Conservation (phyloP, 2,113 vertebrate species). For the Okapia johnstoni region DNA sequence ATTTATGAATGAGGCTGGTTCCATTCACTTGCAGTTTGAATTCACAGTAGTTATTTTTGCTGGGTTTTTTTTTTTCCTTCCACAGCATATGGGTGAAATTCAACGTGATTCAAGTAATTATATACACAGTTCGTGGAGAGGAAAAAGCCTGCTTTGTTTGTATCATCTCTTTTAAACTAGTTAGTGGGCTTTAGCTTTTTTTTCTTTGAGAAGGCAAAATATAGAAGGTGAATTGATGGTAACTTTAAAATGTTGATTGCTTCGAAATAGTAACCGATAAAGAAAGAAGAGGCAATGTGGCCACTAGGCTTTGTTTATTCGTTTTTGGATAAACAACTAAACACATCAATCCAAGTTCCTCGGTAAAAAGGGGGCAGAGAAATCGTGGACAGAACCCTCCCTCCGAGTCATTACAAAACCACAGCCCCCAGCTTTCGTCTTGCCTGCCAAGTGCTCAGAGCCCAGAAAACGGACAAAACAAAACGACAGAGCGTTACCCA, state of each 20-base stretch:
- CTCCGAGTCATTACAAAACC: background rate
- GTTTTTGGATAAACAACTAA: constrained; percentile 47
- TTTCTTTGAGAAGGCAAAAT: constrained; percentile 36
- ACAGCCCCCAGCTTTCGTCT: background rate
- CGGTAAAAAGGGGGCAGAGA: background rate
- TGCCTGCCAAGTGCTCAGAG: background rate
- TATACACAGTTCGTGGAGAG: constrained; percentile 46
- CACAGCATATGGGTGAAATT: constrained; percentile 65
- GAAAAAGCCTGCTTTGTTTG: constrained; percentile 65
- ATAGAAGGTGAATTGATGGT: constrained; percentile 17
- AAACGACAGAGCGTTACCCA: background rate
- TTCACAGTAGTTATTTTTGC: constrained; percentile 78
- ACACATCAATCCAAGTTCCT: constrained; percentile 1
- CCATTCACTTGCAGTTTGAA: constrained; percentile 80
- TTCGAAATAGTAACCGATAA: background rate
- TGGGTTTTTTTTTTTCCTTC: background rate
- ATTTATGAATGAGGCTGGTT: constrained; percentile 85
- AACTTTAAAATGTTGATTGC: constrained; percentile 25
- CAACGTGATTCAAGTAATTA: constrained; percentile 74
- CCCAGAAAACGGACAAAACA: background rate
- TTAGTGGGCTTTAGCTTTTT: constrained; percentile 34
- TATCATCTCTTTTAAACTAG: constrained; percentile 52
- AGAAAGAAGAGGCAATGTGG: background rate
- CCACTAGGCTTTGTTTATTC: constrained; percentile 17
- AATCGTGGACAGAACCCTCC: background rate